phyloP scores from a whole-genome alignment of 2,113 vertebrate species.

The Riparia riparia region DNA sequence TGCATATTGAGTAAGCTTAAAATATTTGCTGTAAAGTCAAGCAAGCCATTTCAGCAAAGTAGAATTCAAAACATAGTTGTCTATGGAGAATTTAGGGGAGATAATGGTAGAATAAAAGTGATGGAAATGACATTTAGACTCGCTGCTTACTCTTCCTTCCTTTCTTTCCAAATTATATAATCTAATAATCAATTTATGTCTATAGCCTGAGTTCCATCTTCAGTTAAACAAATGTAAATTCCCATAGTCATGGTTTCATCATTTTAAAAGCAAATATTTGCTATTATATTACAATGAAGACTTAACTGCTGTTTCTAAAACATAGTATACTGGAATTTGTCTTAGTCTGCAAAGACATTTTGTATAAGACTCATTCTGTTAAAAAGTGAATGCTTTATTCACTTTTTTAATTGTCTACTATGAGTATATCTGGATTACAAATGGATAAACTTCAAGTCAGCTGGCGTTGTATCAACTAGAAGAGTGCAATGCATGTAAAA shows the following conservation, averaged over 20 bases:
- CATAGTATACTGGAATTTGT: neutral
- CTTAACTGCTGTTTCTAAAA: neutral
- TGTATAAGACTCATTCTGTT: neutral
- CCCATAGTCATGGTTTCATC: neutral
- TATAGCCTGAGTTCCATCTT: neutral
- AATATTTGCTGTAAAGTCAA: neutral
- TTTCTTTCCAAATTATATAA: neutral
- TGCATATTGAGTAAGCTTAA: neutral
- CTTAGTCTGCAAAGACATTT: neutral
- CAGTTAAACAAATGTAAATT: neutral
- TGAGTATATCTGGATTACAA: neutral
- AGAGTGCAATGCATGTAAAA: neutral
- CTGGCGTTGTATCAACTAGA: neutral
- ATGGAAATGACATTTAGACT: neutral
- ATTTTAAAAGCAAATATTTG: neutral
- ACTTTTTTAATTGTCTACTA: neutral
- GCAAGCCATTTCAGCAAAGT: neutral
- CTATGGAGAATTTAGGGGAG: neutral
- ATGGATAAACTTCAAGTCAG: neutral
- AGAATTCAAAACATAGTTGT: neutral
- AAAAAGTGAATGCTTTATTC: neutral
- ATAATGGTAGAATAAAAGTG: neutral
- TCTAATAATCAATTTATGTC: neutral
- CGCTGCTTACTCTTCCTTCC: neutral
- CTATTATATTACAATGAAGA: neutral